Percentiles rank a stretch among this genome's conserved stretches.
phyloP scores from a whole-genome alignment of 2,888 invertebrate species.

The Heliothis peltigera region DNA sequence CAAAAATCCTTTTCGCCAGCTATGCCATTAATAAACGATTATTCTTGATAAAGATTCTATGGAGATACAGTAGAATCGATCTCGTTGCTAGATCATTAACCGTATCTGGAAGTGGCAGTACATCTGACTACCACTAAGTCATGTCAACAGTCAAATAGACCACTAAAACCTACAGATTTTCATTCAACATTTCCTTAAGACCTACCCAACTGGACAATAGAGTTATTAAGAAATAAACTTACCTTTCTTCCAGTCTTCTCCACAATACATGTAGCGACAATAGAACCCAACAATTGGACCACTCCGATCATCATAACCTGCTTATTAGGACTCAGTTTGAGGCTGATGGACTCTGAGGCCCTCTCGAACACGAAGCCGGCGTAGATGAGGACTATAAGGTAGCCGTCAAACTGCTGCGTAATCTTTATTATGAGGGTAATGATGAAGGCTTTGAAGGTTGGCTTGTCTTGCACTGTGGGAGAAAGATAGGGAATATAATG shows the following conservation, averaged over 20 bases:
- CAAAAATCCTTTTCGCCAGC: no score
- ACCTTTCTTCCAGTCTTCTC: conserved; percentile 87
- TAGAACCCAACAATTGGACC: conserved; percentile 81
- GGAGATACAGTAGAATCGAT: no score
- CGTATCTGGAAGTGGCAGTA: no score
- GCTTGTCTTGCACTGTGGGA: conserved; percentile 79
- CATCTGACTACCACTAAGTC: no score
- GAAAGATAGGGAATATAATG: background rate
- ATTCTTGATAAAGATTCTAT: no score
- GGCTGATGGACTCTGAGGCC: conserved; percentile 78
- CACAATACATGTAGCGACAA: conserved; percentile 81
- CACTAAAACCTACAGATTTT: no score
- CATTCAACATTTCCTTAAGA: no score
- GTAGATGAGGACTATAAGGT: conserved; percentile 85
- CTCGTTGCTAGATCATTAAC: no score
- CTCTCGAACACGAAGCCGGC: conserved; percentile 82
- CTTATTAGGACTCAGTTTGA: conserved; percentile 82
- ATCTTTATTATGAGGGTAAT: conserved; percentile 85
- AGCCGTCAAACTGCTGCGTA: conserved; percentile 85
- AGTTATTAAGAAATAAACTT: conserved; percentile 10
- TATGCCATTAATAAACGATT: no score
- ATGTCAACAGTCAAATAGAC: no score
- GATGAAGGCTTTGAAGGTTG: conserved; percentile 84
- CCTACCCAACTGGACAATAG: no score
- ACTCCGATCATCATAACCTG: conserved; percentile 84